Conservation (phyloP, 2,888 invertebrate species). For the Noctua janthe region DNA sequence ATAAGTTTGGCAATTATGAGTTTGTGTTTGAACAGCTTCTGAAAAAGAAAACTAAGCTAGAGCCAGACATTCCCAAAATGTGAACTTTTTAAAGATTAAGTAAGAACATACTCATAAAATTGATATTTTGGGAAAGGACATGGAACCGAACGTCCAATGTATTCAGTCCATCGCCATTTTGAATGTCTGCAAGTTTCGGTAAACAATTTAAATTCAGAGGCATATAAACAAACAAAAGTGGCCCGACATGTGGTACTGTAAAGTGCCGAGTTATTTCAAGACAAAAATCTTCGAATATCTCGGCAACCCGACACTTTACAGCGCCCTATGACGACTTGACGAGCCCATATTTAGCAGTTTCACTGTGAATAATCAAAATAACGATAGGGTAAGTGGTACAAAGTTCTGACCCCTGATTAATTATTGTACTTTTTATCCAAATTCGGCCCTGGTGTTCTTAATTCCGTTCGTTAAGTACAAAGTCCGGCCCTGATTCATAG, state of each 20-base stretch:
- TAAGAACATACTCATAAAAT: not conserved
- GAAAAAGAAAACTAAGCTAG: not conserved
- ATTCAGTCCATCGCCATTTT: not conserved
- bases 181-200: not conserved
- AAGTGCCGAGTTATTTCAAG: not conserved
- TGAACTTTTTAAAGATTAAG: not conserved
- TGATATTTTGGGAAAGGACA: not conserved
- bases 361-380: not conserved
- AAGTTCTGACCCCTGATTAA: not conserved
- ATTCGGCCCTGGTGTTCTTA: not conserved
- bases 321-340: not conserved
- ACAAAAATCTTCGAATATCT: not conserved
- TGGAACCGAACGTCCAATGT: not conserved
- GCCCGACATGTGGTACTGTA: not conserved
- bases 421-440: not conserved
- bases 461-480: not conserved
- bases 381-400: not conserved
- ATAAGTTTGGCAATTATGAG: slow-evolving; percentile 14
- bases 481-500: slow-evolving; percentile 2
- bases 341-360: not conserved
- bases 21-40: not conserved
- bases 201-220: not conserved
- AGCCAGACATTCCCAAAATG: slow-evolving; percentile 1
- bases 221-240: not conserved
- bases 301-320: not conserved